Percentiles rank a stretch among this genome's conserved stretches.
Conservation (phyloP, 2,113 vertebrate genomes). For the Brachirus orientalis region DNA sequence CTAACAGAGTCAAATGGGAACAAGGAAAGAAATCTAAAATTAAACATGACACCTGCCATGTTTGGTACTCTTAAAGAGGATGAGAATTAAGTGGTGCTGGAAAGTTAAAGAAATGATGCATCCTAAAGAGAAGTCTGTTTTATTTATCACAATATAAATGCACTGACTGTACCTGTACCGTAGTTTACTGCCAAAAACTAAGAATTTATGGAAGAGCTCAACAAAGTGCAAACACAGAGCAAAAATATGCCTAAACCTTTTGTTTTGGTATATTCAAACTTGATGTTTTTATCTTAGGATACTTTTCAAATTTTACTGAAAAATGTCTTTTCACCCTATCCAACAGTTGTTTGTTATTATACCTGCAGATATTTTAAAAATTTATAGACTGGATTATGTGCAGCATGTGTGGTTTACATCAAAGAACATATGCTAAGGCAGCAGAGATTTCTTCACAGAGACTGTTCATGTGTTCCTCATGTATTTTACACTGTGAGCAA, state of each 20-base stretch:
- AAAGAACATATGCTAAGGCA: slow-evolving; percentile 36
- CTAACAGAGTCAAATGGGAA: slow-evolving; percentile 13
- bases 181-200: background rate
- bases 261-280: background rate
- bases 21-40: slow-evolving; percentile 19
- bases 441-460: slow-evolving; percentile 23
- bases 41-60: slow-evolving; percentile 17
- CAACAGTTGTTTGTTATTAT: slow-evolving; percentile 36
- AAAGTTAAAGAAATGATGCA: slow-evolving; percentile 3
- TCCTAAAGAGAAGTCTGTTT: background rate
- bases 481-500: slow-evolving; percentile 47
- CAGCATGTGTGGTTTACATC: slow-evolving; percentile 64
- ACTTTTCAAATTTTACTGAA: slow-evolving; percentile 30
- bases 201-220: background rate
- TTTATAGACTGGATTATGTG: slow-evolving; percentile 51
- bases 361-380: slow-evolving; percentile 58
- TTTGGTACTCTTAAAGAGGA: background rate
- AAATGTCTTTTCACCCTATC: slow-evolving; percentile 36
- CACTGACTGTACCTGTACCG: too few species aligned
- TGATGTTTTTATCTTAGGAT: slow-evolving; percentile 16
- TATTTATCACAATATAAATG: background rate
- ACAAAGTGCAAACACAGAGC: background rate
- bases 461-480: slow-evolving; percentile 17
- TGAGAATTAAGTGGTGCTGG: background rate
- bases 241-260: background rate